phyloP scores from a whole-genome alignment of 2,888 invertebrate species.

The Diarsia brunnea region DNA sequence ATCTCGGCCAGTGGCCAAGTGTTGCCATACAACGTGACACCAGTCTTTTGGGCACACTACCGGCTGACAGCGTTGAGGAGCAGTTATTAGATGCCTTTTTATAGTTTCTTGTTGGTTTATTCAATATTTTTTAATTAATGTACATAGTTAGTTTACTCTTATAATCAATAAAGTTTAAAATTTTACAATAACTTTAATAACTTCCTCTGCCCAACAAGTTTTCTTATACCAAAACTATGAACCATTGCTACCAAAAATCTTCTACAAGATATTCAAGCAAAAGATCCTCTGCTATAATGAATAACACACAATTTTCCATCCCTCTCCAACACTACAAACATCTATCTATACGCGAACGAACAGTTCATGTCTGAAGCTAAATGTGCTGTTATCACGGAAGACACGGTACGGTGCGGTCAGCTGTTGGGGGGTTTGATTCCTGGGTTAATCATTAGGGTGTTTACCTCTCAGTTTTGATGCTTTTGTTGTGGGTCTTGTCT shows the following conservation, averaged over 20 bases:
- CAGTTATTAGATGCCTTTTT: too few species aligned
- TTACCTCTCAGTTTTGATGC: slow-evolving; percentile 60
- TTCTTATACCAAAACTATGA: background rate
- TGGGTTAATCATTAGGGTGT: slow-evolving; percentile 66
- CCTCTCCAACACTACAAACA: slow-evolving; percentile 13
- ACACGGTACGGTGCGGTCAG: slow-evolving; percentile 68
- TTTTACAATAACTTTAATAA: too few species aligned
- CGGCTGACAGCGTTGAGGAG: too few species aligned
- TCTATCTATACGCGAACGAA: slow-evolving; percentile 35
- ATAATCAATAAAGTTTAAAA: too few species aligned
- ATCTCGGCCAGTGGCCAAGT: too few species aligned
- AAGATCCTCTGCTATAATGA: background rate
- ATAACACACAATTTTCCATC: background rate
- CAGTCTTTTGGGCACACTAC: too few species aligned
- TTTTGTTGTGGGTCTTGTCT: slow-evolving; percentile 24
- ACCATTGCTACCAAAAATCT: background rate
- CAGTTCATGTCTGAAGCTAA: slow-evolving; percentile 59
- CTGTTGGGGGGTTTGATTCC: slow-evolving; percentile 66
- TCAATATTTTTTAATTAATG: too few species aligned
- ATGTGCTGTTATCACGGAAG: slow-evolving; percentile 65
- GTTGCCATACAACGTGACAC: too few species aligned
- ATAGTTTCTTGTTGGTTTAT: too few species aligned
- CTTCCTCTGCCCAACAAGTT: too few species aligned
- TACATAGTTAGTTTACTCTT: too few species aligned
- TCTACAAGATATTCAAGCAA: background rate